Evolutionary conservation across 1,140 invertebrate species (phyloP).

Genomic region (Paraescarpia echinospica): DNA sequence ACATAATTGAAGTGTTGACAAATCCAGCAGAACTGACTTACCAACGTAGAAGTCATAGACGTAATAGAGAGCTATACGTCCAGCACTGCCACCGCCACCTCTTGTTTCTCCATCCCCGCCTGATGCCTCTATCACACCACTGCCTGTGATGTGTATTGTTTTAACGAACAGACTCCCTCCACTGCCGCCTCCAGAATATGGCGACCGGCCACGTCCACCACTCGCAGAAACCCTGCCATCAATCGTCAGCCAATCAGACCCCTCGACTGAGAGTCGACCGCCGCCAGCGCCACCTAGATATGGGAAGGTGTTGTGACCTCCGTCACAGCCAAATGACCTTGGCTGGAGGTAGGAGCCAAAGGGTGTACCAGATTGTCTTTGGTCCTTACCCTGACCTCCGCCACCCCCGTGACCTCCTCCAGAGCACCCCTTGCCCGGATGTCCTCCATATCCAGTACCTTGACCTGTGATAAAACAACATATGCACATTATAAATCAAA

Average conservation of each 20-base stretch:
- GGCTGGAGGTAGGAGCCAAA: constrained; percentile 43
- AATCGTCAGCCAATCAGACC: constrained; percentile 12
- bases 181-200: constrained; percentile 42
- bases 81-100: constrained; percentile 46
- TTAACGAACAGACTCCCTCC: constrained; percentile 40
- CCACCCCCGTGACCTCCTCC: constrained; percentile 46
- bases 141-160: constrained; percentile 40
- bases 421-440: constrained; percentile 34
- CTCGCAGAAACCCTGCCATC: constrained; percentile 25
- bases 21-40: no score
- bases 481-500: neutral
- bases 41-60: constrained; percentile 46
- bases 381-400: constrained; percentile 43
- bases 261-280: constrained; percentile 37
- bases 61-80: constrained; percentile 43
- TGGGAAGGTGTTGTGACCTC: constrained; percentile 43
- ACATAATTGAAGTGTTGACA: no score
- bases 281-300: constrained; percentile 40
- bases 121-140: constrained; percentile 37
- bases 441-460: constrained; percentile 17
- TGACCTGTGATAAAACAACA: neutral
- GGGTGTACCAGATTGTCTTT: constrained; percentile 34
- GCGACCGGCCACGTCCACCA: constrained; percentile 39
- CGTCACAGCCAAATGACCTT: constrained; percentile 41
- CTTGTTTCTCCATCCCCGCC: constrained; percentile 41